These are phyloP conservation scores for Pheosia gnoma DNA, from an alignment of 2,888 invertebrate genomes.

Conservation along the genomic window DNA sequence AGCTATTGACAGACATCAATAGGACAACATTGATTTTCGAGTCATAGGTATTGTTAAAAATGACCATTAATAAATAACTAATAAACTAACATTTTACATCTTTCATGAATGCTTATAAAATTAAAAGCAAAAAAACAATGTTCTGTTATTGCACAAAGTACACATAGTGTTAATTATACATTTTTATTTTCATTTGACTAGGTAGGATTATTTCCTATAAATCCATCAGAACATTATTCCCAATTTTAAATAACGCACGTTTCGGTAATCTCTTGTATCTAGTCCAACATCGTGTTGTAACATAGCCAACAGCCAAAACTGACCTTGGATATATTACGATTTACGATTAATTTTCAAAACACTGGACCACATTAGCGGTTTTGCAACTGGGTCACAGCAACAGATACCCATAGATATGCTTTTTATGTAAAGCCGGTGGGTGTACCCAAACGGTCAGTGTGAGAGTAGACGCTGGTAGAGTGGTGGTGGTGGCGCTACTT, in stretches of 20 bases:
- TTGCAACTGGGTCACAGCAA: conserved; percentile 70
- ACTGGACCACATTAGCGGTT: conserved; percentile 49
- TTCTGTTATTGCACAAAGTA: too few relatives aligned
- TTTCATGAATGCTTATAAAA: too few relatives aligned
- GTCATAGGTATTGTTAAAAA: too few relatives aligned
- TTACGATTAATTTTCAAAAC: conserved; percentile 26
- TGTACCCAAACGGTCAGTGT: conserved; percentile 77
- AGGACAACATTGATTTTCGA: too few relatives aligned
- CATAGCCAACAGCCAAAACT: conserved; percentile 6
- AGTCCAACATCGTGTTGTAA: conserved; percentile 17
- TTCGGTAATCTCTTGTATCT: conserved; percentile 14
- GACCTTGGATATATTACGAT: conserved; percentile 26
- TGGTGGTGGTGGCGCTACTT: neutral
- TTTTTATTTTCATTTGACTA: too few relatives aligned
- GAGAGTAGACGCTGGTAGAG: conserved; percentile 16
- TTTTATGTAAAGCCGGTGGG: conserved; percentile 74
- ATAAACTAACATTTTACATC: too few relatives aligned
- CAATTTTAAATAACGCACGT: conserved; percentile 8
- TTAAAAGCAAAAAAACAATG: too few relatives aligned
- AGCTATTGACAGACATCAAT: neutral
- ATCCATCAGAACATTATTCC: neutral
- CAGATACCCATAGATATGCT: conserved; percentile 63
- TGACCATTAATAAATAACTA: too few relatives aligned
- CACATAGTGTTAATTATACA: too few relatives aligned
- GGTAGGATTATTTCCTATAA: neutral